phyloP scores from a whole-genome alignment of 2,797 vertebrate genomes.

The Danio kyathit region DNA sequence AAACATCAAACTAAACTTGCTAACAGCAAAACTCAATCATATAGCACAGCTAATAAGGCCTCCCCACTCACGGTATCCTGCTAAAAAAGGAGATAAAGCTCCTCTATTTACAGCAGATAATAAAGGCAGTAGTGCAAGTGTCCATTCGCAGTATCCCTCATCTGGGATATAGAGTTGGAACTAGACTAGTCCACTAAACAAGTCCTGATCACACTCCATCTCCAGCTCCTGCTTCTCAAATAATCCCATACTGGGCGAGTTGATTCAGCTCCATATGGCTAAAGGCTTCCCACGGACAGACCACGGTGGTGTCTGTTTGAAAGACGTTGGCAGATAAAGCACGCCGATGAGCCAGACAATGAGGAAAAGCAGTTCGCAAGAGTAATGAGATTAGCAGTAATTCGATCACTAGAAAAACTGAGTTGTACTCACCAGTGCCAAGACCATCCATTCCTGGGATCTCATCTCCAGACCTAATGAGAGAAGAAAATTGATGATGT shows the following conservation, averaged over 20 bases:
- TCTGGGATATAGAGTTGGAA: background rate
- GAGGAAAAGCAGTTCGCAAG: constrained; percentile 14
- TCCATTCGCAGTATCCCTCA: background rate
- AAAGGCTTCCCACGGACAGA: constrained; percentile 88
- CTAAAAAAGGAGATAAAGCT: background rate
- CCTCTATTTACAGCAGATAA: background rate
- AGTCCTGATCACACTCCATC: background rate
- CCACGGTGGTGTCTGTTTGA: constrained; percentile 74
- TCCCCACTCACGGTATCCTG: background rate
- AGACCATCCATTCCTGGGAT: constrained; percentile 86
- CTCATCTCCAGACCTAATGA: constrained; percentile 81
- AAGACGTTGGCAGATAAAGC: constrained; percentile 22
- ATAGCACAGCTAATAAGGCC: background rate
- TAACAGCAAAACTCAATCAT: background rate
- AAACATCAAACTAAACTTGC: background rate
- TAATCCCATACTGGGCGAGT: constrained; percentile 84
- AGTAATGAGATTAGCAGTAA: background rate
- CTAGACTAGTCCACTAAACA: constrained; percentile 17
- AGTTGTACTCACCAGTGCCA: constrained; percentile 78
- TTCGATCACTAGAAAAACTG: constrained; percentile 7
- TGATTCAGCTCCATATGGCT: constrained; percentile 84
- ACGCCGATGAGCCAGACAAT: constrained; percentile 1
- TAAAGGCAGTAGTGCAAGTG: background rate
- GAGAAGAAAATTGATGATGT: background rate
- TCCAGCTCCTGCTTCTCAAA: constrained; percentile 65